phyloP scores from a whole-genome alignment of 2,113 vertebrate genomes.

The Rhynchomys soricoides region DNA sequence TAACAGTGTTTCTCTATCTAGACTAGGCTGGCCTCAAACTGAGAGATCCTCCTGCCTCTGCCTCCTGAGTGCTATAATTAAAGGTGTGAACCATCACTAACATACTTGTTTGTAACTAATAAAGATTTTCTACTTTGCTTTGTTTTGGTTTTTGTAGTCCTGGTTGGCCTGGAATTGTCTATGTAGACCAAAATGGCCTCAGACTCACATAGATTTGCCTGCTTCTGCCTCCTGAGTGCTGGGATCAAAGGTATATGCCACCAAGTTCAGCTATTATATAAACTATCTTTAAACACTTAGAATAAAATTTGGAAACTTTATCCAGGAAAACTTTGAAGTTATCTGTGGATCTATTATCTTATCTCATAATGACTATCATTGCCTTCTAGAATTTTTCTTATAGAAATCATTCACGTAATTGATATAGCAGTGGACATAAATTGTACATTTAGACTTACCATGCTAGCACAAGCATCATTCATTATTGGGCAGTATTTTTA shows the following conservation, averaged over 20 bases:
- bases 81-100: too few relatives aligned
- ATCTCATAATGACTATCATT: background rate
- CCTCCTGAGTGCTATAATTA: too few relatives aligned
- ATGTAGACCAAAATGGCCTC: background rate
- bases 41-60: too few relatives aligned
- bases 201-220: background rate
- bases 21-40: too few relatives aligned
- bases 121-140: constrained; percentile 23
- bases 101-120: constrained; percentile 11
- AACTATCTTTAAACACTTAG: constrained; percentile 18
- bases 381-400: background rate
- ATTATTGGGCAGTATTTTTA: background rate
- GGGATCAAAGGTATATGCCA: background rate
- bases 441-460: background rate
- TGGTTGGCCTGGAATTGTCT: background rate
- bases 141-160: background rate
- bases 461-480: background rate
- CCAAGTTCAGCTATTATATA: background rate
- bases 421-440: background rate
- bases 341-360: background rate
- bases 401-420: constrained; percentile 21
- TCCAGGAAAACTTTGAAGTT: background rate
- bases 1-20: too few relatives aligned
- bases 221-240: background rate
- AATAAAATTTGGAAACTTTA: constrained; percentile 9